Conservation (phyloP, 2,113 vertebrate species). For the Syngnathus scovelli region DNA sequence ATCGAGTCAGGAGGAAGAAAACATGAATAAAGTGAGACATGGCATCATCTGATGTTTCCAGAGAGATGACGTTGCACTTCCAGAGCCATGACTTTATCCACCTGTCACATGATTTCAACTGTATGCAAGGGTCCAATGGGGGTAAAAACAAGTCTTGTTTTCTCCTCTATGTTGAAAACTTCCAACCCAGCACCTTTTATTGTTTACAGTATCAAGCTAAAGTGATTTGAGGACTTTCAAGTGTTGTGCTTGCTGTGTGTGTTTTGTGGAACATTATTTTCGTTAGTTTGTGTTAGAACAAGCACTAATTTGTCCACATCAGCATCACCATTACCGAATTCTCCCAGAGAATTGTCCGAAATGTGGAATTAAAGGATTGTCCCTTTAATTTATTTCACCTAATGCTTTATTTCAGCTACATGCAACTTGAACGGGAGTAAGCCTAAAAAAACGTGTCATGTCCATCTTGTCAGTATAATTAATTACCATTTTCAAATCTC, state of each 20-base stretch:
- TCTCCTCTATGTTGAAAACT: constrained; percentile 21
- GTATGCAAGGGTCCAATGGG: constrained; percentile 56
- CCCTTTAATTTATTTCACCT: constrained; percentile 6
- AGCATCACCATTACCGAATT: not conserved
- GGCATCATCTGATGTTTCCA: constrained; percentile 11
- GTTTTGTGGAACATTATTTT: constrained; percentile 13
- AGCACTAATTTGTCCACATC: constrained; percentile 16
- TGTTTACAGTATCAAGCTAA: constrained; percentile 18
- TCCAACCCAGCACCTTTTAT: constrained; percentile 1
- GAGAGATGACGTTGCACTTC: constrained; percentile 38
- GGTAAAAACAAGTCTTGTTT: constrained; percentile 26
- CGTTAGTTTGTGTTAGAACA: constrained; percentile 15
- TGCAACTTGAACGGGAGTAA: not conserved
- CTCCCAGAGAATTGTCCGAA: constrained; percentile 5
- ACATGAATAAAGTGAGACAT: not conserved
- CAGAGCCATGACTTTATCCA: constrained; percentile 38
- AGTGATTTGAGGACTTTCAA: constrained; percentile 12
- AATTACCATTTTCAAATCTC: not conserved
- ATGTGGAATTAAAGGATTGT: not conserved
- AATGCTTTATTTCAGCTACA: not conserved
- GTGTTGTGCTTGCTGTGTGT: constrained; percentile 33
- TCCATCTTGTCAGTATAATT: not conserved
- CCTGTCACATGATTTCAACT: constrained; percentile 33
- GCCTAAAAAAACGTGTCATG: not conserved
- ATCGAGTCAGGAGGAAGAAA: not conserved